phyloP scores from a whole-genome alignment of 2,888 invertebrate genomes.

The Gymnocheta viridis region DNA sequence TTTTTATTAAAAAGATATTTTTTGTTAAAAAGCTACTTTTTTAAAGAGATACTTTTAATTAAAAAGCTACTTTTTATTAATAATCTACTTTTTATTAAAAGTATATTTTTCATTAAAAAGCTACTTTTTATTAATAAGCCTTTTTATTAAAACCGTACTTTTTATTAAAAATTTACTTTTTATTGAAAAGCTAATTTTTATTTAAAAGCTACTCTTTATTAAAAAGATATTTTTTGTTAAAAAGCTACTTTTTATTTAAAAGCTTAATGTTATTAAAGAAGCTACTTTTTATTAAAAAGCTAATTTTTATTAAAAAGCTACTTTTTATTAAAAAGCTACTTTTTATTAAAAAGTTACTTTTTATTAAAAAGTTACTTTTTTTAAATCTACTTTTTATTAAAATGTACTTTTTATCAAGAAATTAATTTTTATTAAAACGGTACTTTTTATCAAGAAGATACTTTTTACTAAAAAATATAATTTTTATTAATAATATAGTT shows the following conservation, averaged over 20 bases:
- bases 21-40: neutral
- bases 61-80: no score
- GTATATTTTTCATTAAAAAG: neutral
- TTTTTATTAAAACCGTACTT: neutral
- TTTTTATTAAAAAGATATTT: neutral
- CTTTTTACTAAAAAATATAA: neutral
- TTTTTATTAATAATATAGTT: neutral
- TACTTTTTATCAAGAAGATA: no score
- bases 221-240: neutral
- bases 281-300: neutral
- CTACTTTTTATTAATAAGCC: neutral
- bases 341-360: neutral
- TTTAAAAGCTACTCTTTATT: neutral
- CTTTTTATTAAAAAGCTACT: neutral
- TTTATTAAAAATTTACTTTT: neutral
- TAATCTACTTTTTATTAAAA: neutral
- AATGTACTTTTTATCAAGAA: neutral
- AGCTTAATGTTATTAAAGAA: neutral
- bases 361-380: neutral
- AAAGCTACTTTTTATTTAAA: neutral
- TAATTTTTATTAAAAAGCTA: neutral
- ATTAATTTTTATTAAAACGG: no score
- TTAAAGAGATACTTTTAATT: neutral
- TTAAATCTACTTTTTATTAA: neutral
- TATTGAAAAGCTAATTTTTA: neutral